Conservation (phyloP, 2,113 vertebrate genomes). For the Chlamydotis undulata region DNA sequence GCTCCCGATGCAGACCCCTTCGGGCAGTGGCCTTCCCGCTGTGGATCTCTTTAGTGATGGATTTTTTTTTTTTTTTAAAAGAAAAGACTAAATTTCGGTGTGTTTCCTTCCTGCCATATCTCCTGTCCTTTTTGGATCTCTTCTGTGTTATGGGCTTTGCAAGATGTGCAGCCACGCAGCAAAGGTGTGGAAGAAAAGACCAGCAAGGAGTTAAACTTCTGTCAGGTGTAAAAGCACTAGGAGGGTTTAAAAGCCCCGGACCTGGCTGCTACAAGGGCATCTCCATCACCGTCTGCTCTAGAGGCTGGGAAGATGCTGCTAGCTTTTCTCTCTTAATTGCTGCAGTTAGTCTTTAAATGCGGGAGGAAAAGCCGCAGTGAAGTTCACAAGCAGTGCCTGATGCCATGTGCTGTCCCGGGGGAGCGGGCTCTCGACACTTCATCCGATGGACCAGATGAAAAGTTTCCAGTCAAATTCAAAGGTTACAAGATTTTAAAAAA, state of each 20-base stretch:
- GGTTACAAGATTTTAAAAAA: neutral
- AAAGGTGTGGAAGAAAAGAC: neutral
- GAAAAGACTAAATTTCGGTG: conserved; percentile 6
- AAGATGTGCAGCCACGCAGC: neutral
- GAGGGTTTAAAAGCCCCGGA: neutral
- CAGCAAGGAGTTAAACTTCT: neutral
- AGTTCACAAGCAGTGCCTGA: neutral
- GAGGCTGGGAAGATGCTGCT: neutral
- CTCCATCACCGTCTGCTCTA: neutral
- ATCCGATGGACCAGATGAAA: accelerated
- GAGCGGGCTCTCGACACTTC: accelerated
- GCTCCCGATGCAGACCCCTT: conserved; percentile 7
- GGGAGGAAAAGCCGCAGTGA: neutral
- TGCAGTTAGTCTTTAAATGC: neutral
- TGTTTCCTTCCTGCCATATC: neutral
- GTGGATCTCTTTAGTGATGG: neutral
- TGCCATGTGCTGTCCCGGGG: accelerated
- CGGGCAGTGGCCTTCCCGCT: conserved; percentile 1
- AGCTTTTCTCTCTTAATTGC: neutral
- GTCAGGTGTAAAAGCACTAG: neutral
- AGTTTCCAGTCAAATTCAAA: neutral
- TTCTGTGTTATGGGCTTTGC: neutral
- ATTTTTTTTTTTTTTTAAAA: neutral
- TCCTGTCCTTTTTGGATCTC: neutral
- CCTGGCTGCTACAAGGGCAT: neutral